Evolutionary conservation across 2,797 vertebrate species (phyloP), one percentile per base, ranked within the genome.

Genomic region (Thripadectes ignobilis): DNA sequence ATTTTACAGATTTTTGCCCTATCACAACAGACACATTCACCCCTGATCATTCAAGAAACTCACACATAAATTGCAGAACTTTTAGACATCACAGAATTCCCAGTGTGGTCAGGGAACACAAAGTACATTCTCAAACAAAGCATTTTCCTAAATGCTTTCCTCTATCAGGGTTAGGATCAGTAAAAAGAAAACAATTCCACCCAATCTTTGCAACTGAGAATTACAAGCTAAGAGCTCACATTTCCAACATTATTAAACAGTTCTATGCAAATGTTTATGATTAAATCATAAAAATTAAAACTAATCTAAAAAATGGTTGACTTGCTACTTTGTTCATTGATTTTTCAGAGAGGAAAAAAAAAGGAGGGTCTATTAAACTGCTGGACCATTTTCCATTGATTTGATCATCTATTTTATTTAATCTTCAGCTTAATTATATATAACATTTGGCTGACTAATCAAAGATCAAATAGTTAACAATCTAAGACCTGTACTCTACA

Each of bases 381-480:
- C n/a, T 62, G 38, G 30, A 75, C 26, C 15, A 73, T 73, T 95
- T 95, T 84, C 55, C 73, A 86, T 69, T 73, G 3, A 75, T 68
- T 90, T 68, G 62, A 58, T 88, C 19, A 73, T 65, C 36, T 76
- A 62, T 91, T 92, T 92, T 83, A 89, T 89, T 92, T 93, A 62
- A 77, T 80, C 58, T 88, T 78, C 68, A 73, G 24, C 48, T 69
- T 93, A 93, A 89, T 88, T 96, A 91, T 59, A 88, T 85, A 75
- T 79, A 78, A 23, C 10, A 63, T 62, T 93, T 91, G 74, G 62
- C 85, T 93, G 66, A 91, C 79, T 90, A 97, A 95, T 81, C 85
- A 86, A 94, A 91, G 89, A 96, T 85, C 87, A 91, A 92, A 83
- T 55, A 88, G 87, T 88, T 94, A 95, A 66, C 76, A 94, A 93